These are phyloP conservation scores for Xenentodon cancila DNA, from an alignment of 2,797 vertebrate genomes.

Conservation along the genomic window DNA sequence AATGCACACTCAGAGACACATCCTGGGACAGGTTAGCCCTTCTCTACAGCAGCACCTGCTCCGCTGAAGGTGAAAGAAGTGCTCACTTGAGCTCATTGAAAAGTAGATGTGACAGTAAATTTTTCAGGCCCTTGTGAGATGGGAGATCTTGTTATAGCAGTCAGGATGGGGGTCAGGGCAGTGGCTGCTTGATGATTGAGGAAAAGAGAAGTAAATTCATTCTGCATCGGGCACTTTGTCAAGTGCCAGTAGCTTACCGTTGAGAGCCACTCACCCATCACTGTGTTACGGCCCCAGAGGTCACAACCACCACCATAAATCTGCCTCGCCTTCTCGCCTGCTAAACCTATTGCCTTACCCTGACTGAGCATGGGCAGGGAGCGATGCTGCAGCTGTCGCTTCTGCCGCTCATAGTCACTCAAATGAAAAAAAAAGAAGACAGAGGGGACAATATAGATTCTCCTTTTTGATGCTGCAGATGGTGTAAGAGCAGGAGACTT, in stretches of 20 bases:
- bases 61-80: conserved; percentile 97
- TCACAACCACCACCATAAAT: conserved; percentile 95
- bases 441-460: conserved; percentile 60
- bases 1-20: conserved; percentile 34
- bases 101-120: conserved; percentile 98
- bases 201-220: conserved; percentile 99
- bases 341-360: conserved; percentile 87
- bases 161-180: conserved; percentile 98
- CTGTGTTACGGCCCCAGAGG: conserved; percentile 97
- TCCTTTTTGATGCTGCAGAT: conserved; percentile 61
- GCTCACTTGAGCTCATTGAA: conserved; percentile 95
- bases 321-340: conserved; percentile 82
- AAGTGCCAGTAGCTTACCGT: conserved; percentile 99
- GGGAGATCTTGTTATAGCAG: conserved; percentile 99
- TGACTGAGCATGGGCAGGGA: conserved; percentile 61
- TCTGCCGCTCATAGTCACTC: conserved; percentile 62
- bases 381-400: conserved; percentile 64
- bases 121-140: conserved; percentile 93
- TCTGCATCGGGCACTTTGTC: conserved; percentile 99
- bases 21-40: conserved; percentile 63
- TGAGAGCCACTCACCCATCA: conserved; percentile 99
- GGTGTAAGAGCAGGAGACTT: conserved; percentile 45
- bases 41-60: conserved; percentile 72
- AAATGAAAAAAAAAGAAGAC: conserved; percentile 68
- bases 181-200: conserved; percentile 99